Evolutionary conservation across 2,797 vertebrate species (phyloP).

Genomic region (Takifugu rubripes): DNA sequence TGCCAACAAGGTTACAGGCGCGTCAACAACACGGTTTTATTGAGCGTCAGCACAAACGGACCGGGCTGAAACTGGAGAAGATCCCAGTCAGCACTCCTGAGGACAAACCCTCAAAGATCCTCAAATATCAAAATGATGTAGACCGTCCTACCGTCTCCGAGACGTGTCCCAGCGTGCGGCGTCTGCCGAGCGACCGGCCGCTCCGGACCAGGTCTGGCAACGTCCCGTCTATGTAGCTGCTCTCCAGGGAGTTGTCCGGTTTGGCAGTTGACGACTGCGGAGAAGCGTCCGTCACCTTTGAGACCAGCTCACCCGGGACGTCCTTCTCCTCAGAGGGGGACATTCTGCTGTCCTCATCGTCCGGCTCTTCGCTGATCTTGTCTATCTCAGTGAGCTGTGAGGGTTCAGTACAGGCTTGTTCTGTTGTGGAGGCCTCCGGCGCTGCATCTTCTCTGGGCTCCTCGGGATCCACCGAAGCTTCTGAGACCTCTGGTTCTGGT

Average conservation of each 20-base stretch:
- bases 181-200: slow-evolving; percentile 62
- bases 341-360: slow-evolving; percentile 16
- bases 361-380: slow-evolving; percentile 11
- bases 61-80: slow-evolving; percentile 29
- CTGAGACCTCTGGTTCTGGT: slow-evolving; percentile 4
- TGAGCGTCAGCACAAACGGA: slow-evolving; percentile 34
- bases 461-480: neutral
- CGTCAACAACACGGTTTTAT: neutral
- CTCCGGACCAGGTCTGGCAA: slow-evolving; percentile 74
- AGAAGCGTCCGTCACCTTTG: slow-evolving; percentile 3
- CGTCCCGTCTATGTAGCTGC: slow-evolving; percentile 40
- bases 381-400: slow-evolving; percentile 10
- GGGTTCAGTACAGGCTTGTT: neutral
- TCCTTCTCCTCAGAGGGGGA: slow-evolving; percentile 48
- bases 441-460: slow-evolving; percentile 4
- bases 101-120: too few relatives aligned
- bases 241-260: slow-evolving; percentile 17
- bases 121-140: neutral
- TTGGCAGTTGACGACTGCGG: neutral
- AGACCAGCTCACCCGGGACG: slow-evolving; percentile 18
- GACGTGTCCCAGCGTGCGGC: slow-evolving; percentile 73
- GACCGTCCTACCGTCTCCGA: slow-evolving; percentile 65
- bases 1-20: slow-evolving; percentile 23
- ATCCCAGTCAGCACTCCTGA: slow-evolving; percentile 32
- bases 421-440: slow-evolving; percentile 9